Evolutionary conservation across 2,888 invertebrate species (phyloP).

Genomic region (Leptarthrus brevirostris): DNA sequence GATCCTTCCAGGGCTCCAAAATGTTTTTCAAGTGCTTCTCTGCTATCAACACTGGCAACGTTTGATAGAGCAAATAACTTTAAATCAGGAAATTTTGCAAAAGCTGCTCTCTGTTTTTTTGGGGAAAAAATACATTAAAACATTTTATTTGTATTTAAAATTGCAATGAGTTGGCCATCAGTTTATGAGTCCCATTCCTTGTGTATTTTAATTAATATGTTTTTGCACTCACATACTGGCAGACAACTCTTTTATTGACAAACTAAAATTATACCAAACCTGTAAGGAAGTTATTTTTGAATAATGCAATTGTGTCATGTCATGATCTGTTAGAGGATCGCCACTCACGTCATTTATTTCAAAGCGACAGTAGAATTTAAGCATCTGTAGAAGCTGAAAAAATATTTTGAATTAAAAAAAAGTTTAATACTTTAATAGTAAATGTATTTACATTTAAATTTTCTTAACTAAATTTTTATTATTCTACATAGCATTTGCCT

Average conservation of each 20-base stretch:
- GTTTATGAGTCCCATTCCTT: no score
- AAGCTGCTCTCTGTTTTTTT: conserved; percentile 83
- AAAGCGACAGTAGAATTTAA: conserved; percentile 96
- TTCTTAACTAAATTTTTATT: not conserved
- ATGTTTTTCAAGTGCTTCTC: conserved; percentile 84
- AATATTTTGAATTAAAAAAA: no score
- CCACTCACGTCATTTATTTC: conserved; percentile 98
- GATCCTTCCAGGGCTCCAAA: conserved; percentile 79
- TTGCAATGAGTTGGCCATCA: no score
- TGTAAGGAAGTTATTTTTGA: conserved; percentile 90
- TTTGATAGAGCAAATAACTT: conserved; percentile 90
- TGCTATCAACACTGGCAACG: conserved; percentile 94
- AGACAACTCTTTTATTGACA: no score
- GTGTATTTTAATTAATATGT: no score
- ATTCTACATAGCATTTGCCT: no score
- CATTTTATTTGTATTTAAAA: not conserved
- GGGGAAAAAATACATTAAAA: not conserved
- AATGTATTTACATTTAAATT: not conserved
- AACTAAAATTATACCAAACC: conserved; percentile 69
- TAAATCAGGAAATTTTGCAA: conserved; percentile 89
- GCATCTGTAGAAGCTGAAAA: conserved; percentile 88
- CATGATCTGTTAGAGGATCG: conserved; percentile 91
- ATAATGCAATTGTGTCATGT: conserved; percentile 95
- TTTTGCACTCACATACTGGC: no score
- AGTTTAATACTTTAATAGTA: no score